phyloP scores from a whole-genome alignment of 2,113 vertebrate genomes.

The Aythya baeri region DNA sequence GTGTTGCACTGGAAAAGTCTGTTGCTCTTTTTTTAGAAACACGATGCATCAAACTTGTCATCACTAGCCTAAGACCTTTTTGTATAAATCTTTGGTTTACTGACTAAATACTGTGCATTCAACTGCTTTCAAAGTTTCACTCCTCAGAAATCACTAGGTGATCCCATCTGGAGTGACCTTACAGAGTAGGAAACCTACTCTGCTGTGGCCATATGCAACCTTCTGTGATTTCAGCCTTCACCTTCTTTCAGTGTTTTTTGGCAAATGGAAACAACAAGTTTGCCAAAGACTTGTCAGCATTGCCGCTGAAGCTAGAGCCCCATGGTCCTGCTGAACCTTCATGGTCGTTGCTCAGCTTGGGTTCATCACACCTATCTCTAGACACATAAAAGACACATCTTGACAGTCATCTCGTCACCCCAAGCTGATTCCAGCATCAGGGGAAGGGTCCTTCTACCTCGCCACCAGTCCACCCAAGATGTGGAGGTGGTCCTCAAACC shows the following conservation, averaged over 20 bases:
- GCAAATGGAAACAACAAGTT: background rate
- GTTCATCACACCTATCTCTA: background rate
- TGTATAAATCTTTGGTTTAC: background rate
- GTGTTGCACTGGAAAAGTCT: background rate
- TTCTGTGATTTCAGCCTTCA: background rate
- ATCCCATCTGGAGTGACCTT: background rate
- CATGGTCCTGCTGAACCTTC: background rate
- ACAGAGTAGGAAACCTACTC: background rate
- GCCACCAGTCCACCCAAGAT: background rate
- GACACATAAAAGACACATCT: background rate
- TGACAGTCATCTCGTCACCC: background rate
- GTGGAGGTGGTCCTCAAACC: background rate
- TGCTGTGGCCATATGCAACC: fast-evolving
- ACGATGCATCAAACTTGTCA: background rate
- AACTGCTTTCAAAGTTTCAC: background rate
- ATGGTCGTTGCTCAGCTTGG: background rate
- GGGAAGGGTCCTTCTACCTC: background rate
- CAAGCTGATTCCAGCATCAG: fast-evolving
- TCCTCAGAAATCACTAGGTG: background rate
- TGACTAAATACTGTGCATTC: background rate
- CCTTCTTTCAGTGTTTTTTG: fast-evolving
- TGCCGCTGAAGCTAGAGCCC: background rate
- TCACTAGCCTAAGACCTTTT: background rate
- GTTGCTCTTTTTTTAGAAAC: background rate
- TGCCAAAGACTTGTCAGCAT: background rate